A percentile compares a stretch with the other conserved stretches of the same genome.
phyloP scores from a whole-genome alignment of 2,113 vertebrate species.

The Manacus vitellinus region DNA sequence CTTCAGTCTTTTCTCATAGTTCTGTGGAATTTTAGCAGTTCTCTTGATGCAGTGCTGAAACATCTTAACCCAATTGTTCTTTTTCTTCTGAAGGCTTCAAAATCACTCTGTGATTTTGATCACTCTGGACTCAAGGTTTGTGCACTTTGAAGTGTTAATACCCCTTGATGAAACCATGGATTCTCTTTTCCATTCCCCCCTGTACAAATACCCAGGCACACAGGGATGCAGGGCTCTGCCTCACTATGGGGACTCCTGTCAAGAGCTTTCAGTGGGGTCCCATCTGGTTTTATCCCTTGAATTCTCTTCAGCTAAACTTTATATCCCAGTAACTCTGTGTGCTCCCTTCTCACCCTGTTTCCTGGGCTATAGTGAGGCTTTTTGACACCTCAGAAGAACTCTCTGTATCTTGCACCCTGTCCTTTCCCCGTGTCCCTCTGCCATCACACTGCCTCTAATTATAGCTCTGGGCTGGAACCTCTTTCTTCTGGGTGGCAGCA shows the following conservation, averaged over 20 bases:
- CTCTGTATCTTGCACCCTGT: not conserved
- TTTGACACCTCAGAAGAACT: not conserved
- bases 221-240: not conserved
- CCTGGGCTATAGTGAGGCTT: not conserved
- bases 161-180: not conserved
- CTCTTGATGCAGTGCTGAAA: not conserved
- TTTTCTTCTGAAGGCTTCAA: not conserved
- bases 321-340: not conserved
- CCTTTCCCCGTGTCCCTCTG: not conserved
- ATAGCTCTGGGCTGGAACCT: not conserved
- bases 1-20: not conserved
- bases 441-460: not conserved
- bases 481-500: not conserved
- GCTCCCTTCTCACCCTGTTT: not conserved
- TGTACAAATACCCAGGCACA: not conserved
- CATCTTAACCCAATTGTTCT: not conserved
- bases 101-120: fast-evolving
- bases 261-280: not conserved
- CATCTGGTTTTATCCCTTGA: not conserved
- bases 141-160: not conserved
- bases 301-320: not conserved
- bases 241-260: not conserved
- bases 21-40: not conserved
- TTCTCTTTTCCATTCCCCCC: not conserved
- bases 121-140: not conserved